Evolutionary conservation across 2,797 vertebrate species (phyloP).

Genomic region (Falco columbarius): DNA sequence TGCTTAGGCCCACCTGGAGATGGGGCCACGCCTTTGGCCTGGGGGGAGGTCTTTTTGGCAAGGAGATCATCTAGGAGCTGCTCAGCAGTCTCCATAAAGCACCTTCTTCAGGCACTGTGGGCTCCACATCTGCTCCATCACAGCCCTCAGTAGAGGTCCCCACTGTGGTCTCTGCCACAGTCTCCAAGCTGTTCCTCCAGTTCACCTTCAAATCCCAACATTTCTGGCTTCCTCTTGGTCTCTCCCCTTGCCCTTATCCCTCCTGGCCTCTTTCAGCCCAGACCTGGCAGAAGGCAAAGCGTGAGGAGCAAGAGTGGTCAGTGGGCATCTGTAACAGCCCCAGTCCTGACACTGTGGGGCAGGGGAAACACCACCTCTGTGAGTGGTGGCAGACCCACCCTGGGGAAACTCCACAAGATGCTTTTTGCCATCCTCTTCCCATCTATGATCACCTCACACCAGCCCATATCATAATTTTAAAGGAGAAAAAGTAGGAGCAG

Average conservation of each 20-base stretch:
- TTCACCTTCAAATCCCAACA: neutral
- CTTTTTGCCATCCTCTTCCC: neutral
- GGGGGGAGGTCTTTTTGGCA: neutral
- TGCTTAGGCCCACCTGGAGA: fast-evolving
- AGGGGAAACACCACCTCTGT: neutral
- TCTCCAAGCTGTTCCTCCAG: neutral
- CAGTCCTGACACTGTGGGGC: neutral
- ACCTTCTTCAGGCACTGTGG: neutral
- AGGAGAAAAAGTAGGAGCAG: neutral
- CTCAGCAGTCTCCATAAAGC: neutral
- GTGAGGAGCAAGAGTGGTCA: neutral
- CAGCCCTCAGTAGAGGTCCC: neutral
- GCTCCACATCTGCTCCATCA: neutral
- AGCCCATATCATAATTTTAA: neutral
- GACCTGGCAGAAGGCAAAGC: neutral
- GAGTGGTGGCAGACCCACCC: neutral
- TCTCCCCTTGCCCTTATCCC: neutral
- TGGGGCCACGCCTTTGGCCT: neutral
- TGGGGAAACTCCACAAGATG: neutral
- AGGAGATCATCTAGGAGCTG: neutral
- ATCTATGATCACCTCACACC: neutral
- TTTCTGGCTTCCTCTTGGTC: neutral
- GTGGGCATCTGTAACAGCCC: neutral
- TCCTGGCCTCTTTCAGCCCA: neutral
- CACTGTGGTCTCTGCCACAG: fast-evolving